Conservation (phyloP, 2,888 invertebrate species). For the Bibio marci region DNA sequence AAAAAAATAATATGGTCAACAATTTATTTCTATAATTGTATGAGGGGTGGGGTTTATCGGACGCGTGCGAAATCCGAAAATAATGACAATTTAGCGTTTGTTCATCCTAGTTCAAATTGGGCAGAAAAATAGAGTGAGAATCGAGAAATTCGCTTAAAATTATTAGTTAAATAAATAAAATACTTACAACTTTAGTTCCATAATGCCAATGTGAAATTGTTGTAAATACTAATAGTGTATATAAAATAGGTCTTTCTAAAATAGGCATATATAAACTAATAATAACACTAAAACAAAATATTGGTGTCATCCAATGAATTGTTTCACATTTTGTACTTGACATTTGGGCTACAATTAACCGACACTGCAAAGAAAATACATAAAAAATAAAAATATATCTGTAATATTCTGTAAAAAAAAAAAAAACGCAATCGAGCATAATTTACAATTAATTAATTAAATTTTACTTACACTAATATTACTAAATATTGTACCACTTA, state of each 20-base stretch:
- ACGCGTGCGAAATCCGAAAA: no score
- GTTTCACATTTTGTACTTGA: conserved; percentile 79
- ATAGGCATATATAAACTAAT: conserved; percentile 21
- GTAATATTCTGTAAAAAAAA: conserved; percentile 3
- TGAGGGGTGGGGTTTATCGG: not conserved
- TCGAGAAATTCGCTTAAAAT: conserved; percentile 6
- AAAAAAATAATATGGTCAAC: no score
- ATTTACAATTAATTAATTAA: conserved; percentile 3
- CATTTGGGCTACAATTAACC: conserved; percentile 96
- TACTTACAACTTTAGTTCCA: conserved; percentile 77
- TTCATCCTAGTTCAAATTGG: no score
- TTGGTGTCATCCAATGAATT: conserved; percentile 32
- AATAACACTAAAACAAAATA: conserved; percentile 18
- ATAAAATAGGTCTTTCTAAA: conserved; percentile 52
- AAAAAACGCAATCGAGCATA: not conserved
- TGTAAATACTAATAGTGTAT: conserved; percentile 49
- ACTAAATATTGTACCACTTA: conserved; percentile 90
- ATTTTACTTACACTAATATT: conserved; percentile 83
- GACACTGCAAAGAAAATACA: conserved; percentile 50
- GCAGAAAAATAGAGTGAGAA: no score
- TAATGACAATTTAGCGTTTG: no score
- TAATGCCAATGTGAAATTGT: conserved; percentile 78
- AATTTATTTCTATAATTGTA: conserved; percentile 3
- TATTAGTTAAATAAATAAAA: no score
- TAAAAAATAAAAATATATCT: conserved; percentile 1